Base-by-base conservation (phyloP, 1,140 invertebrate genomes). In the Odontomachus brunneus region DNA sequence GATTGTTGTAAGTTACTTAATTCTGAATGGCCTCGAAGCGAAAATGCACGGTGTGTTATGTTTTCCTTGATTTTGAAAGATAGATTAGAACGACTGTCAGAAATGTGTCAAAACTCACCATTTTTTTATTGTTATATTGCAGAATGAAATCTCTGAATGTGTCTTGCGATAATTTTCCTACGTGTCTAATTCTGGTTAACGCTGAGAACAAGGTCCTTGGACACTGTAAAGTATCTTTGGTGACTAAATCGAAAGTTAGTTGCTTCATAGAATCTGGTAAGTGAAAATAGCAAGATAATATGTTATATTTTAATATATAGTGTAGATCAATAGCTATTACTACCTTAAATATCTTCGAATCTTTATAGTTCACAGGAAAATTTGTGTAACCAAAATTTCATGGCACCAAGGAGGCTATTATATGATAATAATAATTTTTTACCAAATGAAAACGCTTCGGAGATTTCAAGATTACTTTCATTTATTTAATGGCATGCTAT, bases 21-120 rank as follows among this genome's bases (percentile, higher is more conserved):
- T 93, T 95, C 96, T 53, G 97, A 97, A 95, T 97, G 97, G 97
- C 96, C 96, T 85, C 94, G 97, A 81, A 97, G 96, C 84, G 95
- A 96, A 91, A 96, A 96, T 66, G 96, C 97, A 83, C 94, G 97
- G 93, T 95, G 93, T 75, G 85, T 81, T 81, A 59, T 26, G 12
- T 71, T 81, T 53, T 15, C 53, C 33, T 74, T 53, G n/a, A n/a
- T 48, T 69, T 9, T 12, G 7, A 78, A 63, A 38, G 14, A 49
- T 1, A 4, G 4, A n/a, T 14, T 51, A n/a, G 2, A n/a, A 57
- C 0, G 72, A n/a, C 22, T 29, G n/a, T 12, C 7, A 14, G 0
- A 38, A 9, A 59, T 57, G 24, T 19, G n/a, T 15, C 22, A 0
- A 44, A 24, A 49, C 17, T 60, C 5, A 82, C 19, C 48, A 0